Evolutionary conservation across 1,140 invertebrate species (phyloP).

Genomic region (Drosophila setifemur): DNA sequence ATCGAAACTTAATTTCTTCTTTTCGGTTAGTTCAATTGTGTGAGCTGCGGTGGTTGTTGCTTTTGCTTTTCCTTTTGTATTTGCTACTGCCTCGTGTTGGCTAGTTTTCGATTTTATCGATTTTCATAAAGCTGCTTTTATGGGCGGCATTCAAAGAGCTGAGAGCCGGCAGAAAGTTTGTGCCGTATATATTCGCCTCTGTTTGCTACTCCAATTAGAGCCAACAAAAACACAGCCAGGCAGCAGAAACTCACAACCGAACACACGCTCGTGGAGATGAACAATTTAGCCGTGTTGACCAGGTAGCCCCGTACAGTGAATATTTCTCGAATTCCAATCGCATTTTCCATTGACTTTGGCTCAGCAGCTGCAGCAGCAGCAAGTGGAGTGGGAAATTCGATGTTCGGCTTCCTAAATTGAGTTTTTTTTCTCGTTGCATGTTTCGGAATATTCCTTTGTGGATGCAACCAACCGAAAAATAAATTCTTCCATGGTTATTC

Average conservation of each 20-base stretch:
- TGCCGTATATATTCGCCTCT: neutral
- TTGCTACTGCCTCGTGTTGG: slow-evolving; percentile 33
- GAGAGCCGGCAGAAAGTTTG: slow-evolving; percentile 44
- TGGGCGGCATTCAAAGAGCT: slow-evolving; percentile 44
- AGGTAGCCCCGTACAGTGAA: slow-evolving; percentile 31
- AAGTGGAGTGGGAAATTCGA: neutral
- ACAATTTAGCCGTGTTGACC: slow-evolving; percentile 34
- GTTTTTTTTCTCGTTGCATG: slow-evolving; percentile 8
- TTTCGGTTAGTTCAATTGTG: slow-evolving; percentile 14
- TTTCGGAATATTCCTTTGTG: slow-evolving; percentile 19
- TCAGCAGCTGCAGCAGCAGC: neutral
- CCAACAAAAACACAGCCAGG: slow-evolving; percentile 32
- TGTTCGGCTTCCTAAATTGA: slow-evolving; percentile 45
- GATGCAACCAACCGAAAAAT: slow-evolving; percentile 25
- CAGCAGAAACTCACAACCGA: neutral
- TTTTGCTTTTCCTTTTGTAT: slow-evolving; percentile 8
- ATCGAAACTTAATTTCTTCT: neutral
- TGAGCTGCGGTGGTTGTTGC: slow-evolving; percentile 43
- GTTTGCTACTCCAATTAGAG: slow-evolving; percentile 61
- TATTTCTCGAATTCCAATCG: slow-evolving; percentile 46
- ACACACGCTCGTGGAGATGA: slow-evolving; percentile 11
- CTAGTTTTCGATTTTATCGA: slow-evolving; percentile 80
- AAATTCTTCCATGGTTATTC: slow-evolving; percentile 12
- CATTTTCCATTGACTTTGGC: slow-evolving; percentile 27
- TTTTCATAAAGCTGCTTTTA: slow-evolving; percentile 73